A percentile compares a stretch with the other conserved stretches of the same genome.
Conservation (phyloP, 2,888 invertebrate genomes). For the Scaeva pyrastri region DNA sequence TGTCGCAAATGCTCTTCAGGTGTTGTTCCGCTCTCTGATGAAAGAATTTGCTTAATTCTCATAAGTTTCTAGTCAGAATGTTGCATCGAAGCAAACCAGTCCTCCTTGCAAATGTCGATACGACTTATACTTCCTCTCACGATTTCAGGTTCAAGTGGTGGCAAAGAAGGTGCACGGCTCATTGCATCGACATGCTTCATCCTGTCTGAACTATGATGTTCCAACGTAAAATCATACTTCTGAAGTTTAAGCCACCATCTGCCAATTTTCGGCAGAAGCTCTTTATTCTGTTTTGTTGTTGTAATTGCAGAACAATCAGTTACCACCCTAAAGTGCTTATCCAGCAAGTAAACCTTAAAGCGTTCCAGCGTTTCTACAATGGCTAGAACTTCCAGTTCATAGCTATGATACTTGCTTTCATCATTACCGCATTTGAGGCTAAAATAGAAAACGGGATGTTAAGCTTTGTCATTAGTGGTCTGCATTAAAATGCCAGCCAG, state of each 20-base stretch:
- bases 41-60: conserved; percentile 1
- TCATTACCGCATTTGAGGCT: too few species aligned
- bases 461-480: too few species aligned
- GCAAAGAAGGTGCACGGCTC: conserved; percentile 31
- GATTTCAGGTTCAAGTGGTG: not conserved
- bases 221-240: conserved; percentile 18
- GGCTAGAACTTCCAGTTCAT: too few species aligned
- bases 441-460: too few species aligned
- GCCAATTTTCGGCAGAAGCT: conserved; percentile 4
- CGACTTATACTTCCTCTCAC: conserved; percentile 31
- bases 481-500: conserved; percentile 73
- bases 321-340: too few species aligned
- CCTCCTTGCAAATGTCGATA: conserved; percentile 28
- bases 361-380: too few species aligned
- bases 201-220: conserved; percentile 25
- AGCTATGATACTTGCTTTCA: too few species aligned
- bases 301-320: too few species aligned
- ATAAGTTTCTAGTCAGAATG: conserved; percentile 22
- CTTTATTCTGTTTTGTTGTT: not conserved
- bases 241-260: conserved; percentile 30
- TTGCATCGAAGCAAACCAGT: conserved; percentile 53
- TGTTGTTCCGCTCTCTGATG: conserved; percentile 30
- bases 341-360: too few species aligned
- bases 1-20: conserved; percentile 7
- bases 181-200: conserved; percentile 59